Evolutionary conservation across 2,888 invertebrate species (phyloP).

Genomic region (Cistogaster globosa): DNA sequence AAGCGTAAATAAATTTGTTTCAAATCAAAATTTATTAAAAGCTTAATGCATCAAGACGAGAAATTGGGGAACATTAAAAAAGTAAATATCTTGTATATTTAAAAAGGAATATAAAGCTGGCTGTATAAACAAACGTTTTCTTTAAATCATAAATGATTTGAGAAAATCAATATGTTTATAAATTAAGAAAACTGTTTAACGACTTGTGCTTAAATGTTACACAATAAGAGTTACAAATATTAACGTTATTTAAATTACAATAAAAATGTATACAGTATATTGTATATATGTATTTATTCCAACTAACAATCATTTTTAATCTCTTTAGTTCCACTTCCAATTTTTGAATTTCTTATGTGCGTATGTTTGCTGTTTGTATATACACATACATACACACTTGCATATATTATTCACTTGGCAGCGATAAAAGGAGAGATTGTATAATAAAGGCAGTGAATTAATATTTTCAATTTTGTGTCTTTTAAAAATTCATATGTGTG

Average conservation of each 20-base stretch:
- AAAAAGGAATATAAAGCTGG: too few species aligned
- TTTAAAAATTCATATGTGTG: constrained; percentile 62
- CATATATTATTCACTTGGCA: constrained; percentile 32
- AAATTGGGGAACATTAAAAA: too few species aligned
- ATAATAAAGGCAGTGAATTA: constrained; percentile 50
- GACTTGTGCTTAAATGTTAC: background rate
- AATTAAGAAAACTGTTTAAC: background rate
- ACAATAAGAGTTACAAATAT: constrained; percentile 34
- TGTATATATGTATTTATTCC: background rate
- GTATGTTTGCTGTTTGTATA: background rate
- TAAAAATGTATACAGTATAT: too few species aligned
- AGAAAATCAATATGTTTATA: too few species aligned
- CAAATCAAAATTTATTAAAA: too few species aligned
- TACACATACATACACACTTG: background rate
- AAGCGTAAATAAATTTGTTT: too few species aligned
- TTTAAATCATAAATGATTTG: too few species aligned
- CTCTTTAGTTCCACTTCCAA: background rate
- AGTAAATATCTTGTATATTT: too few species aligned
- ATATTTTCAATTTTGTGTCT: constrained; percentile 57
- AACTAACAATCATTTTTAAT: constrained; percentile 23
- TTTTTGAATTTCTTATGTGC: background rate
- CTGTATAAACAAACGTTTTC: too few species aligned
- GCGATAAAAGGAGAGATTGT: constrained; percentile 29
- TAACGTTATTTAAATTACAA: background rate
- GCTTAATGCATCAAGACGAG: too few species aligned